Evolutionary conservation across 2,888 invertebrate species (phyloP).

Genomic region (Drosophila nr. medialis): DNA sequence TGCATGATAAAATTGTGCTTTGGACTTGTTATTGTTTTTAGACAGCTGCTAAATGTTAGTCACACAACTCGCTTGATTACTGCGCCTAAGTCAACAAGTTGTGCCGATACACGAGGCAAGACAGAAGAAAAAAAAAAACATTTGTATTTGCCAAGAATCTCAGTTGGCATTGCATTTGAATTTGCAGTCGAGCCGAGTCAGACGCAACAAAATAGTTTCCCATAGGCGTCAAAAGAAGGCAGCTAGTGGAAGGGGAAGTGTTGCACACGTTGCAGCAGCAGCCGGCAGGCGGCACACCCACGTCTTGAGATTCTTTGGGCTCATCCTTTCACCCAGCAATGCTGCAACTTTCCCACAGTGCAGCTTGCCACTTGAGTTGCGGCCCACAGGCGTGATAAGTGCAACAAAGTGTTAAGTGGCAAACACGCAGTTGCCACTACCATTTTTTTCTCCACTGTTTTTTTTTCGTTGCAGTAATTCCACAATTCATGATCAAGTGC

Average conservation of each 20-base stretch:
- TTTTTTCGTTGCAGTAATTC: conserved; percentile 34
- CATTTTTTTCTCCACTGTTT: conserved; percentile 29
- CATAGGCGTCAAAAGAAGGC: conserved; percentile 49
- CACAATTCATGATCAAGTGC: conserved; percentile 79
- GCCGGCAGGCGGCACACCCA: conserved; percentile 48
- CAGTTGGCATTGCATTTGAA: conserved; percentile 44
- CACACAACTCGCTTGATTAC: conserved; percentile 15
- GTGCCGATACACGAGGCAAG: conserved; percentile 37
- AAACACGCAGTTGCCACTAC: conserved; percentile 64
- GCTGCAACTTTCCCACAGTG: conserved; percentile 49
- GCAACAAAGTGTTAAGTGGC: conserved; percentile 68
- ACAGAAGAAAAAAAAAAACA: not conserved
- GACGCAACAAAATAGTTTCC: conserved; percentile 47
- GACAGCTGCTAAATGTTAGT: conserved; percentile 12
- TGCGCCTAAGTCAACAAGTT: conserved; percentile 32
- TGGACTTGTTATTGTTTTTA: conserved; percentile 53
- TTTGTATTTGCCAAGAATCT: conserved; percentile 38
- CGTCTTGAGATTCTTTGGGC: conserved; percentile 25
- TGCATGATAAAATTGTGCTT: conserved; percentile 36
- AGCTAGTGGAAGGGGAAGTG: conserved; percentile 22
- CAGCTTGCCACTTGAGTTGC: conserved; percentile 36
- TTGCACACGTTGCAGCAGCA: not conserved
- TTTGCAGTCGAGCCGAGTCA: conserved; percentile 28
- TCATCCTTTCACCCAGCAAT: conserved; percentile 69
- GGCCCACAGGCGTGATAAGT: conserved; percentile 58